A percentile compares a stretch with the other conserved stretches of the same genome.
phyloP scores from a whole-genome alignment of 2,888 invertebrate species.

The Plusia festucae region DNA sequence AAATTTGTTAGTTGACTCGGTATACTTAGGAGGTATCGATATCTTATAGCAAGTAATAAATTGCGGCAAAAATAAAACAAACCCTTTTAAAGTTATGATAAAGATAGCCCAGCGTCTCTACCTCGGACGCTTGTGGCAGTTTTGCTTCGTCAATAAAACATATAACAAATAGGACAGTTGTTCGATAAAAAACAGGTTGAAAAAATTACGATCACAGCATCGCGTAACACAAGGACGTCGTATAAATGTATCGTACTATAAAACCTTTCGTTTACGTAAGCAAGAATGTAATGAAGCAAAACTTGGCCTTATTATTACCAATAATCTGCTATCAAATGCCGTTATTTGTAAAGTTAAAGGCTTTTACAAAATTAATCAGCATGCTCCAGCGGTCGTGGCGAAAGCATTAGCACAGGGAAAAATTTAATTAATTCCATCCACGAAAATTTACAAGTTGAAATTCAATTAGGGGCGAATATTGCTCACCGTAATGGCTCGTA shows the following conservation, averaged over 20 bases:
- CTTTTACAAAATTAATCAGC: conserved; percentile 77
- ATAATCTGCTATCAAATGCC: conserved; percentile 70
- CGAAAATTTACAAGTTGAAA: conserved; percentile 83
- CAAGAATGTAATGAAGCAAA: conserved; percentile 36
- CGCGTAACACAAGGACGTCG: conserved; percentile 2
- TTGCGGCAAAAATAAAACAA: too few species aligned
- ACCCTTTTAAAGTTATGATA: conserved; percentile 53
- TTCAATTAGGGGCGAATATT: conserved; percentile 84
- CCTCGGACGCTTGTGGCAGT: conserved; percentile 40
- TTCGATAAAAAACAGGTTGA: conserved; percentile 38
- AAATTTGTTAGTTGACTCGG: too few species aligned
- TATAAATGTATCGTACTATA: conserved; percentile 10
- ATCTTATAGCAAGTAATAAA: too few species aligned
- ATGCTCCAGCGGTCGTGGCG: conserved; percentile 65
- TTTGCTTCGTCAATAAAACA: conserved; percentile 47
- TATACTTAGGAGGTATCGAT: too few species aligned
- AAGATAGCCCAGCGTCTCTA: conserved; percentile 48
- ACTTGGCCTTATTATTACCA: conserved; percentile 50
- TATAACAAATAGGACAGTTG: conserved; percentile 39
- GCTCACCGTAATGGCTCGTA: conserved; percentile 79
- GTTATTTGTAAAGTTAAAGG: conserved; percentile 76
- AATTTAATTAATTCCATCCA: conserved; percentile 83
- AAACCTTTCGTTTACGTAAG: conserved; percentile 14
- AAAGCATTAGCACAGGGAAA: conserved; percentile 72
- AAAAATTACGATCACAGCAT: conserved; percentile 20